phyloP scores from a whole-genome alignment of 2,888 invertebrate genomes.

The Hylaea fasciaria region DNA sequence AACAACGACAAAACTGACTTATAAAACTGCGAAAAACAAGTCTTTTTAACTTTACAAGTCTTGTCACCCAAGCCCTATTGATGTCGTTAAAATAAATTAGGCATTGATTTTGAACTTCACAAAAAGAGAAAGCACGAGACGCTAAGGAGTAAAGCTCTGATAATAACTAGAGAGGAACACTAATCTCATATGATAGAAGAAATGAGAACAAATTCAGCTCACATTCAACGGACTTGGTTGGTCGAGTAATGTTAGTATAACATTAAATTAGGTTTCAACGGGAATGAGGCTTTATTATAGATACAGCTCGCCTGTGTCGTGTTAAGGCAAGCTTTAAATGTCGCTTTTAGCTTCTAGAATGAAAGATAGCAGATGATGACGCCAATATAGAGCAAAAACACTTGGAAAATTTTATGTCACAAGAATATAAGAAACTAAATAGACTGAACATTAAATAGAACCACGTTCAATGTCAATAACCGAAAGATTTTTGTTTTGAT shows the following conservation, averaged over 20 bases:
- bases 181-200: constrained; percentile 7
- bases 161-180: background rate
- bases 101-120: constrained; percentile 10
- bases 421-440: too few species aligned
- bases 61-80: constrained; percentile 6
- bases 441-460: too few species aligned
- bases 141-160: constrained; percentile 16
- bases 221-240: background rate
- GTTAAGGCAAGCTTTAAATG: constrained; percentile 20
- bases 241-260: background rate
- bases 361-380: background rate
- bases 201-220: constrained; percentile 3
- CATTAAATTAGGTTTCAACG: background rate
- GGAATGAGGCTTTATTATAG: background rate
- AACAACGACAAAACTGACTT: background rate
- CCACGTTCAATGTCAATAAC: too few species aligned
- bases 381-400: too few species aligned
- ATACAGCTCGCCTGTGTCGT: constrained; percentile 9
- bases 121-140: constrained; percentile 3
- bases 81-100: constrained; percentile 25
- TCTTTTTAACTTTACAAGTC: background rate
- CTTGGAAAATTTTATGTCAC: too few species aligned
- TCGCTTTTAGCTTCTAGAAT: constrained; percentile 10
- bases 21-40: background rate
- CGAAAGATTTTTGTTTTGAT: too few species aligned